phyloP scores from a whole-genome alignment of 1,140 invertebrate genomes.

The Drosophila subobscura region DNA sequence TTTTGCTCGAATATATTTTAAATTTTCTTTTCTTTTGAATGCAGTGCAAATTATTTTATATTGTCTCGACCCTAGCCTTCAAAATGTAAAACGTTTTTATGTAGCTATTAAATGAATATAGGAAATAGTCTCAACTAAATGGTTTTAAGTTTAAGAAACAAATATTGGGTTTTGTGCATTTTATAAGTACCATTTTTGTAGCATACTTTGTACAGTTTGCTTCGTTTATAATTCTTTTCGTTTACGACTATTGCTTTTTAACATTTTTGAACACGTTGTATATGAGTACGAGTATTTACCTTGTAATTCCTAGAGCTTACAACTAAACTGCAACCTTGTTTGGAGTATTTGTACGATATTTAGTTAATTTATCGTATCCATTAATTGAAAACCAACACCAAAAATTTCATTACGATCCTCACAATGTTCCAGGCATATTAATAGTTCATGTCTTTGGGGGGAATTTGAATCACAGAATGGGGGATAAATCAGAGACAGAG shows the following conservation, averaged over 20 bases:
- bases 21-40: slow-evolving; percentile 32
- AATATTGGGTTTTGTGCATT: slow-evolving; percentile 74
- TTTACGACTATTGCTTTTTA: slow-evolving; percentile 80
- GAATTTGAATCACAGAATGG: slow-evolving; percentile 7
- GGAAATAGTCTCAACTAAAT: slow-evolving; percentile 52
- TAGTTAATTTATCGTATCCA: slow-evolving; percentile 22
- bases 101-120: slow-evolving; percentile 28
- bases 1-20: slow-evolving; percentile 22
- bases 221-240: slow-evolving; percentile 44
- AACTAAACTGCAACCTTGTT: slow-evolving; percentile 67
- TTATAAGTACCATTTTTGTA: slow-evolving; percentile 72
- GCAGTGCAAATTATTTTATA: slow-evolving; percentile 81
- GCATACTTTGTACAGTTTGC: slow-evolving; percentile 65
- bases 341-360: slow-evolving; percentile 12
- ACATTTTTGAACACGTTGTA: slow-evolving; percentile 77
- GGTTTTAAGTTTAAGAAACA: slow-evolving; percentile 40
- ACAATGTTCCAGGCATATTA: slow-evolving; percentile 27
- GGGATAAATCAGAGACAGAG: slow-evolving; percentile 12
- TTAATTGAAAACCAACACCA: slow-evolving; percentile 71
- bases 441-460: slow-evolving; percentile 12
- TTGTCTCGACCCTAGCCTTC: slow-evolving; percentile 78
- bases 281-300: slow-evolving; percentile 57
- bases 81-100: slow-evolving; percentile 40
- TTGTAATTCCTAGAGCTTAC: slow-evolving; percentile 59
- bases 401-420: slow-evolving; percentile 55